Conservation (phyloP, 2,113 vertebrate species). For the Archilochus colubris region DNA sequence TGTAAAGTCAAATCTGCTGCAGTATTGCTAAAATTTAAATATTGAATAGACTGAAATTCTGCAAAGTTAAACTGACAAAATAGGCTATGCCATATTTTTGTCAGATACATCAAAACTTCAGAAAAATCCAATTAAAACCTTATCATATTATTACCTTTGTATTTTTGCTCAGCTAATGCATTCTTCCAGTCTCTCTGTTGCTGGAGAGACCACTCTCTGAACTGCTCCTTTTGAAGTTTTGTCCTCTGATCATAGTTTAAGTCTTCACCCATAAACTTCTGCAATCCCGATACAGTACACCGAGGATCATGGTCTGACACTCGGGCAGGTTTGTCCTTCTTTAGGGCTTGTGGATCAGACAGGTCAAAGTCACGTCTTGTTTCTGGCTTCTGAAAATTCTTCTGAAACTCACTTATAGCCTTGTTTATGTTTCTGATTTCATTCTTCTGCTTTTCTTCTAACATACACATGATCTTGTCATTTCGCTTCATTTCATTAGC, state of each 20-base stretch:
- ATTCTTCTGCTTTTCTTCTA: conserved; percentile 73
- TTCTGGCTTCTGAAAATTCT: conserved; percentile 78
- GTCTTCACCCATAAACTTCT: conserved; percentile 89
- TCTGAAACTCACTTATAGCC: conserved; percentile 73
- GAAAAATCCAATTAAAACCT: background rate
- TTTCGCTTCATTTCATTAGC: conserved; percentile 77
- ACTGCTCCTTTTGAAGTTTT: conserved; percentile 85
- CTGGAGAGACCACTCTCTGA: conserved; percentile 84
- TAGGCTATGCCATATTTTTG: background rate
- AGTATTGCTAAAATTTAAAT: background rate
- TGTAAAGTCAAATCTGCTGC: background rate
- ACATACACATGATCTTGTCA: conserved; percentile 70
- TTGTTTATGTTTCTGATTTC: conserved; percentile 66
- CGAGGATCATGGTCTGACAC: conserved; percentile 63
- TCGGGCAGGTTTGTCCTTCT: conserved; percentile 71
- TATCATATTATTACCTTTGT: conserved; percentile 71
- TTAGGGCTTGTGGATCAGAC: conserved; percentile 76
- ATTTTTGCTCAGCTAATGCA: conserved; percentile 62
- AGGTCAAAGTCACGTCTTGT: conserved; percentile 82
- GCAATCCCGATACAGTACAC: conserved; percentile 78
- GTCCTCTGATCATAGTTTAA: conserved; percentile 63
- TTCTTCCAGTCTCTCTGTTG: conserved; percentile 79
- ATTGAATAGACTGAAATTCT: background rate
- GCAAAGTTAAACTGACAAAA: background rate
- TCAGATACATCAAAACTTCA: background rate